Percentiles rank a stretch among this genome's conserved stretches.
phyloP scores from a whole-genome alignment of 2,797 vertebrate genomes.

The Echeneis naucrates region DNA sequence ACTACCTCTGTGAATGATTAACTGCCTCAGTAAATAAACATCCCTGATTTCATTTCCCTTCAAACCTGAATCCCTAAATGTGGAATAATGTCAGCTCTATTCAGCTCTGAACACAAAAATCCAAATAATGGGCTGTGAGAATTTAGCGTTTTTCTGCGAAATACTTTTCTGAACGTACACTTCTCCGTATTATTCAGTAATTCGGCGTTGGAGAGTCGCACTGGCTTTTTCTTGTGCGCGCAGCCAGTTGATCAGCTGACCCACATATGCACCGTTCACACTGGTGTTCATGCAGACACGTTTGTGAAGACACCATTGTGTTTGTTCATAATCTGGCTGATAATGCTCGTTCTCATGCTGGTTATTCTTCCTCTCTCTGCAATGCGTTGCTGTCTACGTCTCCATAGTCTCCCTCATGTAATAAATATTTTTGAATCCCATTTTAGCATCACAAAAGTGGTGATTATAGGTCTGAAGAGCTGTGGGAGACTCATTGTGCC shows the following conservation, averaged over 20 bases:
- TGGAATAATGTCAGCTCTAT: background rate
- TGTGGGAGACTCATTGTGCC: conserved; percentile 21
- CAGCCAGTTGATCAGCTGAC: conserved; percentile 1
- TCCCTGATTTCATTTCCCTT: no score
- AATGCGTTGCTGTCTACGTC: conserved; percentile 3
- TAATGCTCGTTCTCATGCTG: conserved; percentile 32
- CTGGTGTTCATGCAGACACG: conserved; percentile 14
- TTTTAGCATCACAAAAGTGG: conserved; percentile 28
- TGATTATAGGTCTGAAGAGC: conserved; percentile 21
- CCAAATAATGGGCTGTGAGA: background rate
- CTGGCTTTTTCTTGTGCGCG: background rate
- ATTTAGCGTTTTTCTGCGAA: conserved; percentile 3
- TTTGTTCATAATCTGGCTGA: conserved; percentile 19
- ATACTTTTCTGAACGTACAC: background rate
- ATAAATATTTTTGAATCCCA: conserved; percentile 15
- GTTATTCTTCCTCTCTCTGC: conserved; percentile 17
- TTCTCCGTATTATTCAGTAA: background rate
- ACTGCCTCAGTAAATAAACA: background rate
- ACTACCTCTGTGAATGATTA: no score
- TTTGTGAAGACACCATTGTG: conserved; percentile 6
- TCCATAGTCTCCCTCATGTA: conserved; percentile 1
- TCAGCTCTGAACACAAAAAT: background rate
- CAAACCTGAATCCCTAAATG: no score
- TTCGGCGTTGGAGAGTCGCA: conserved; percentile 6
- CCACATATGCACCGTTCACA: conserved; percentile 14